phyloP scores from a whole-genome alignment of 2,888 invertebrate genomes.

The Exocentrus adspersus region DNA sequence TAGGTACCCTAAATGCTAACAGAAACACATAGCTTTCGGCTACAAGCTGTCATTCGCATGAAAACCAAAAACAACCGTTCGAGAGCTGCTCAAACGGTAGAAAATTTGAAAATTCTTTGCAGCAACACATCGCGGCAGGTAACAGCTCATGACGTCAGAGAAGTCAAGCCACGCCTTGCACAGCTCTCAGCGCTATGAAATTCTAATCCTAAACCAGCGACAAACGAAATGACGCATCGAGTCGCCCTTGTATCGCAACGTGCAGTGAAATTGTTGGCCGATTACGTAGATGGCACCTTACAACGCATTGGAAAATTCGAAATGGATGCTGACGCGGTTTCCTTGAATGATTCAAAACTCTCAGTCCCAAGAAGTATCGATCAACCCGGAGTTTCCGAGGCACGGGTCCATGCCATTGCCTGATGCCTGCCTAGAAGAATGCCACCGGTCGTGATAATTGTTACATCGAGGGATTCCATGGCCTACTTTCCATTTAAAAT shows the following conservation, averaged over 20 bases:
- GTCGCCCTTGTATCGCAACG: constrained; percentile 1
- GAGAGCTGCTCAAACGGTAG: neutral
- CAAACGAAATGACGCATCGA: constrained; percentile 29
- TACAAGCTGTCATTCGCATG: constrained; percentile 32
- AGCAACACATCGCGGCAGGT: constrained; percentile 22
- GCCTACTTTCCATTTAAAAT: constrained; percentile 35
- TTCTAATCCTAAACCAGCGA: constrained; percentile 11
- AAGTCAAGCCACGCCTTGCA: constrained; percentile 34
- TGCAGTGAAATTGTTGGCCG: constrained; percentile 15
- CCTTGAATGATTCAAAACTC: constrained; percentile 28
- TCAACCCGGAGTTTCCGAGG: constrained; percentile 8
- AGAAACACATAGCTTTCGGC: constrained; percentile 4
- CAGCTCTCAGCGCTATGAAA: constrained; percentile 26
- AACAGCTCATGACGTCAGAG: constrained; percentile 37
- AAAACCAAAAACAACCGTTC: constrained; percentile 8
- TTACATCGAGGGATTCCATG: constrained; percentile 31
- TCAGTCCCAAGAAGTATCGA: too few species aligned
- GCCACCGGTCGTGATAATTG: constrained; percentile 6
- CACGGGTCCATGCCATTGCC: too few species aligned
- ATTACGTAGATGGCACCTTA: constrained; percentile 16
- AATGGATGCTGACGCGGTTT: constrained; percentile 8
- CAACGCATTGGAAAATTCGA: constrained; percentile 16
- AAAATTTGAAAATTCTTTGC: constrained; percentile 5
- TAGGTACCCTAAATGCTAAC: constrained; percentile 7
- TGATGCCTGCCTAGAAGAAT: neutral